Conservation (phyloP, 2,888 invertebrate genomes). For the Pristionchus arcanus region DNA sequence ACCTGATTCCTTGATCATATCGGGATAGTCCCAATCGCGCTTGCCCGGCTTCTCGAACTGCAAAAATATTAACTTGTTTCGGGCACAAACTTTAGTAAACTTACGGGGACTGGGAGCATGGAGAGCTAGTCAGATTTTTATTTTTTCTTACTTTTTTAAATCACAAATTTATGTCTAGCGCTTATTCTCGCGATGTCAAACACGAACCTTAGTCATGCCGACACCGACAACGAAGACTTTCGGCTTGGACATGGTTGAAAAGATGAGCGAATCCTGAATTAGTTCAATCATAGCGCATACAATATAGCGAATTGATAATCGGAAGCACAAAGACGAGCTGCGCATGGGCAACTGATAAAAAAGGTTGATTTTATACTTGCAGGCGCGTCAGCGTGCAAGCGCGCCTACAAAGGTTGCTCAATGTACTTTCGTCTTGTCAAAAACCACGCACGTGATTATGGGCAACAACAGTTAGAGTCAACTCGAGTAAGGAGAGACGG, state of each 20-base stretch:
- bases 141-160: too few relatives aligned
- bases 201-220: constrained; percentile 76
- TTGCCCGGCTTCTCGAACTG: constrained; percentile 92
- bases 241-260: constrained; percentile 66
- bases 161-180: too few relatives aligned
- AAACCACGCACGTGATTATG: not conserved
- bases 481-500: not conserved
- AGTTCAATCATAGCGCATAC: too few relatives aligned
- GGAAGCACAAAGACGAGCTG: too few relatives aligned
- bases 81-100: too few relatives aligned
- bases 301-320: too few relatives aligned
- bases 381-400: not conserved
- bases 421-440: not conserved
- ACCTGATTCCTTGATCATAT: constrained; percentile 92
- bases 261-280: too few relatives aligned
- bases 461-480: not conserved
- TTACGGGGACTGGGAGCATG: too few relatives aligned
- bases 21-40: constrained; percentile 92
- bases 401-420: not conserved
- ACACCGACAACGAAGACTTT: constrained; percentile 78
- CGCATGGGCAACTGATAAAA: not conserved
- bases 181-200: too few relatives aligned
- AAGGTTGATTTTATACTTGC: not conserved
- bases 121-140: too few relatives aligned
- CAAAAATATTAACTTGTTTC: not conserved